A percentile compares a stretch with the other conserved stretches of the same genome.
These are phyloP conservation scores for Dione vanillae DNA, from an alignment of 2,888 invertebrate genomes.

Conservation along the genomic window DNA sequence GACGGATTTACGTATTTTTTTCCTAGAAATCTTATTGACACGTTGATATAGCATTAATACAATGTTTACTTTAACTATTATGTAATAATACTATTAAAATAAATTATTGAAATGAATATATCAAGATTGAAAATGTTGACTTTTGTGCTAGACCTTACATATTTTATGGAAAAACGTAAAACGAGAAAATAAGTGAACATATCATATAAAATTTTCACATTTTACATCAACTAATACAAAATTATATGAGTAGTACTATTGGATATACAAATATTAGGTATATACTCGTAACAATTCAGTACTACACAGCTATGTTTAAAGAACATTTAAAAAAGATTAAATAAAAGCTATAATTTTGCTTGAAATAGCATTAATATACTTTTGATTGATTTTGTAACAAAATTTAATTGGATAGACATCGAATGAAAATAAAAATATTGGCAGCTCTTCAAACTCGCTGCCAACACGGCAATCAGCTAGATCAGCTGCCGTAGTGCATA, in stretches of 20 bases:
- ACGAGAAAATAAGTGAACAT: too few relatives aligned
- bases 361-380: constrained; percentile 12
- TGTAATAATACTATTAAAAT: too few relatives aligned
- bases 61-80: too few relatives aligned
- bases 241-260: too few relatives aligned
- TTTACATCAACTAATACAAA: too few relatives aligned
- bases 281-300: not conserved
- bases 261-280: too few relatives aligned
- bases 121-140: too few relatives aligned
- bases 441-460: constrained; percentile 47
- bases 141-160: too few relatives aligned
- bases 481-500: constrained; percentile 45
- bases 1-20: not conserved
- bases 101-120: too few relatives aligned
- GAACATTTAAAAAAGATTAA: not conserved
- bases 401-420: constrained; percentile 49
- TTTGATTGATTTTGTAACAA: constrained; percentile 31
- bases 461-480: constrained; percentile 47
- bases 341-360: not conserved
- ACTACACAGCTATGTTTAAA: not conserved
- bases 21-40: not conserved
- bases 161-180: too few relatives aligned
- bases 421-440: constrained; percentile 49
- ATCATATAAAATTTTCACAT: too few relatives aligned
- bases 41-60: too few relatives aligned